Percentiles rank a stretch among this genome's conserved stretches.
Conservation (phyloP, 2,888 invertebrate species). For the Ceramica pisi region DNA sequence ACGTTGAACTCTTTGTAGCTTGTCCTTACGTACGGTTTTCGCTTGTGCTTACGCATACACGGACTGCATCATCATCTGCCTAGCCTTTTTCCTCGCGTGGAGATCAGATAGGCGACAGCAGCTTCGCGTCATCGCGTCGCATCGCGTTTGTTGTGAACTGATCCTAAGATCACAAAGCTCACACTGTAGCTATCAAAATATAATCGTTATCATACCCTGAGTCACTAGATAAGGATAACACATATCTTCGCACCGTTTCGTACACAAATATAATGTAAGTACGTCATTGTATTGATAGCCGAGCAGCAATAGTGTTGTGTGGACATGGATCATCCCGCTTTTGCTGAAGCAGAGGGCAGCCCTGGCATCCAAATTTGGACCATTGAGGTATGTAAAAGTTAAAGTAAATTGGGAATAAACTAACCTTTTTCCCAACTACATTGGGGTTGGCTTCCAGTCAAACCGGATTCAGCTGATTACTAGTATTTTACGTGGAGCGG, state of each 20-base stretch:
- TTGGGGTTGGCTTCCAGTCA: no score
- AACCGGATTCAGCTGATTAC: no score
- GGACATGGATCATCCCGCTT: constrained; percentile 92
- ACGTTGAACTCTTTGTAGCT: no score
- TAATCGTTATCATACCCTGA: constrained; percentile 19
- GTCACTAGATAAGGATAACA: constrained; percentile 11
- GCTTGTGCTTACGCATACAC: no score
- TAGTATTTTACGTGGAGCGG: no score
- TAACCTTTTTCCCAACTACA: no score
- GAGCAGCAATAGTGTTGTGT: not conserved
- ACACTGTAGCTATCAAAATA: constrained; percentile 11
- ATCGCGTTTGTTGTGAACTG: not conserved
- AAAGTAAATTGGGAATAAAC: no score
- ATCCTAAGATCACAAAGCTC: not conserved
- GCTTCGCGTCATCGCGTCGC: no score
- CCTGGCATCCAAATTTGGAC: constrained; percentile 95
- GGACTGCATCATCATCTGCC: no score
- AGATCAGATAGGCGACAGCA: no score
- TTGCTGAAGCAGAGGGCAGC: constrained; percentile 92
- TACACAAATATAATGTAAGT: constrained; percentile 37
- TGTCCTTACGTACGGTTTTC: no score
- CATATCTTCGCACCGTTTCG: not conserved
- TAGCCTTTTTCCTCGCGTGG: no score
- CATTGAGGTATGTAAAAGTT: constrained; percentile 93
- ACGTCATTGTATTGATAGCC: not conserved